Evolutionary conservation across 2,113 vertebrate species (phyloP), one percentile per base, ranked within the genome.

Genomic region (Zosterops hypoxanthus): DNA sequence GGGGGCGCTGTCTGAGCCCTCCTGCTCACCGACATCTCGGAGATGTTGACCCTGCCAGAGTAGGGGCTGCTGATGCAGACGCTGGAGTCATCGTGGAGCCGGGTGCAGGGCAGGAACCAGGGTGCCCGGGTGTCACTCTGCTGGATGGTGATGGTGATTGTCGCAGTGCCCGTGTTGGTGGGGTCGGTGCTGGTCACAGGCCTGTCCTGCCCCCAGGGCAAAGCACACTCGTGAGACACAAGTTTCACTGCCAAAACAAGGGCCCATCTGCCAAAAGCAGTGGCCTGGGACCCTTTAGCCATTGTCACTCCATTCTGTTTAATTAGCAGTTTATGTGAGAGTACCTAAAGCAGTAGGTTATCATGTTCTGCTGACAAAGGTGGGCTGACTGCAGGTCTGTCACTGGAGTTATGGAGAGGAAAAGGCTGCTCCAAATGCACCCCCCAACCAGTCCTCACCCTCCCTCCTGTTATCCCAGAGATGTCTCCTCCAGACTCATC

Each of bases 101-200:
- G 69, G 92, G 76, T 92, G 53, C 99, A 99, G 6, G 99, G 99
- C 75, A 98, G 98, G 88, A 99, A 99, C 98, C 98, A 98, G 6
- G 99, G 99, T 0, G 98, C 97, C 29, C 97, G 98, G 94, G 98
- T 99, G 72, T 99, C 99, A 2, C 97, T 85, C 72, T 99, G 98
- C 59, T 92, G 64, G 81, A 99, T 96, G 5, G 76, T 61, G 59
- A 99, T 91, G 5, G 81, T 96, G 85, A 99, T 98, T 12, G 97
- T 98, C 42, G 98, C 94, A 4, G 97, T 98, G 3, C 98, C 98
- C 3, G 96, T 99, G 85, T 97, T 20, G 72, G 47, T 97, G 78
- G 25, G 69, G 0, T 90, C 86, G 0, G 3, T 0, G 55, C 84
- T 83, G 36, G 16, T 61, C 69, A 94, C 92, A 8, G 81, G 81